Conservation (phyloP, 2,113 vertebrate species). For the Melozone crissalis region DNA sequence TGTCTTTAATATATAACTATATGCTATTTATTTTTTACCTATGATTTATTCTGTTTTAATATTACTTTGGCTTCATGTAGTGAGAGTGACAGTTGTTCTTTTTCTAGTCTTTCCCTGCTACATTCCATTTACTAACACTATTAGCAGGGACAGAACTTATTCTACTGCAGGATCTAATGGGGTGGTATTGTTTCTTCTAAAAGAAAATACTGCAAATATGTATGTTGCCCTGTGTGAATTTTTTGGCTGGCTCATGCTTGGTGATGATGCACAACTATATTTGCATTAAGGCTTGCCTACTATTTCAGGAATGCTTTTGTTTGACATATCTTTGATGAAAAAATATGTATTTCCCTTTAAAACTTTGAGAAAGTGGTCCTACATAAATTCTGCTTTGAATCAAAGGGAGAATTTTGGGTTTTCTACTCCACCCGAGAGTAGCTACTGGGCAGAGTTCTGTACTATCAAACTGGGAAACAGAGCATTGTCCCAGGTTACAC, state of each 20-base stretch:
- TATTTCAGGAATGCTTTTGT: neutral
- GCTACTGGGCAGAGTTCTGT: neutral
- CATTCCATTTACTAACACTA: neutral
- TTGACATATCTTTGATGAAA: neutral
- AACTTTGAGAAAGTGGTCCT: conserved; percentile 2
- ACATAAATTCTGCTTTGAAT: neutral
- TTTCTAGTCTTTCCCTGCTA: neutral
- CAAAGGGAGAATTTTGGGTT: neutral
- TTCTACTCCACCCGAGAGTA: neutral
- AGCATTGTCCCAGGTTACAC: neutral
- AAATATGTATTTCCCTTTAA: neutral
- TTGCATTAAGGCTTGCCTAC: neutral
- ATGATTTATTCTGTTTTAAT: neutral
- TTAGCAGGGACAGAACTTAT: neutral
- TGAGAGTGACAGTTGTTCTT: neutral
- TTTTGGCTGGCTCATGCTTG: neutral
- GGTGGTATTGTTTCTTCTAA: neutral
- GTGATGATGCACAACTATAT: neutral
- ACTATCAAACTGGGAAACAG: neutral
- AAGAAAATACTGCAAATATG: neutral
- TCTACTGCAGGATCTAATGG: neutral
- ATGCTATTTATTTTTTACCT: neutral
- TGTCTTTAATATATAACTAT: neutral
- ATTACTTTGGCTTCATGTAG: neutral
- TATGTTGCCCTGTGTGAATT: neutral